These are phyloP conservation scores for Philotrypesis tridentata DNA, from an alignment of 1,140 invertebrate genomes.

Conservation along the genomic window DNA sequence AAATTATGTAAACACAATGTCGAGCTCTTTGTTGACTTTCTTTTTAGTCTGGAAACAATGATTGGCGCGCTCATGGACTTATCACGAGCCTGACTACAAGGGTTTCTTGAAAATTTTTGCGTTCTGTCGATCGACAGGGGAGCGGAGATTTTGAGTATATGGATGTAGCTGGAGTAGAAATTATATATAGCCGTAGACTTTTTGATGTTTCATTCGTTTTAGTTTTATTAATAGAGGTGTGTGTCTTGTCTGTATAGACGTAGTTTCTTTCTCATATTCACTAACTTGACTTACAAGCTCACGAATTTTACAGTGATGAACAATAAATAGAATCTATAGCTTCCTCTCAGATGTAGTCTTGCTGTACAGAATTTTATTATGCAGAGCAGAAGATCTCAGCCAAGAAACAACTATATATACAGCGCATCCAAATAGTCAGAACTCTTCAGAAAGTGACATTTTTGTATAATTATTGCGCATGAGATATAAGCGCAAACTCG, in stretches of 20 bases:
- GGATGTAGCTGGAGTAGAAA: neutral
- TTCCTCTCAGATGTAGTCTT: neutral
- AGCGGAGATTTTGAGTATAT: neutral
- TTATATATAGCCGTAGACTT: neutral
- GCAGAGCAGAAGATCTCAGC: neutral
- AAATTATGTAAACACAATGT: neutral
- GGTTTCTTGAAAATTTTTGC: too few species aligned
- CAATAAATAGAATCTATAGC: neutral
- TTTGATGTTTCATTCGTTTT: neutral
- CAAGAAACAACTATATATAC: neutral
- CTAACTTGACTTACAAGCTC: neutral
- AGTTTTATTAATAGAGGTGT: too few species aligned
- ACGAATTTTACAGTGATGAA: neutral
- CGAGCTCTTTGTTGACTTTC: neutral
- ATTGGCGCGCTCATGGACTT: neutral
- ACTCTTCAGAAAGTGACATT: neutral
- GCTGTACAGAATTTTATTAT: neutral
- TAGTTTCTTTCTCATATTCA: neutral
- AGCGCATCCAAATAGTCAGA: conserved; percentile 6
- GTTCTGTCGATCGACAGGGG: too few species aligned
- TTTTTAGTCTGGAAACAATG: neutral
- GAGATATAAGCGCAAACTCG: too few species aligned
- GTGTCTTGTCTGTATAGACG: too few species aligned
- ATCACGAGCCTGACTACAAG: neutral
- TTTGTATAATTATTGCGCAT: neutral